A percentile compares a stretch with the other conserved stretches of the same genome.
Evolutionary conservation across 1,140 invertebrate species (phyloP).

Genomic region (Ceratina japonica): DNA sequence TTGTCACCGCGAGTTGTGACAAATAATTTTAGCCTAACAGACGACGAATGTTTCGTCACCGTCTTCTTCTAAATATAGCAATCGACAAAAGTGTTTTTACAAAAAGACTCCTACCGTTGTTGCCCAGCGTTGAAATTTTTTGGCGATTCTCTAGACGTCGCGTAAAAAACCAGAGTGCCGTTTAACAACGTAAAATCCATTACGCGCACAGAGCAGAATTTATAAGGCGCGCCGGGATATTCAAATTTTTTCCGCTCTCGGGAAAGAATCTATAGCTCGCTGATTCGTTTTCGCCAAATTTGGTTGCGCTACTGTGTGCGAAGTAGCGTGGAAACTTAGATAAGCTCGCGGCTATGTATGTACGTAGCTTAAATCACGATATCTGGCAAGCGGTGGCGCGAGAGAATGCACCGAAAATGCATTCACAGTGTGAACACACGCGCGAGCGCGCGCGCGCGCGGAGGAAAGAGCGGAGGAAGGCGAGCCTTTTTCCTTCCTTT

Average conservation of each 20-base stretch:
- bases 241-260: conserved; percentile 7
- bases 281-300: conserved; percentile 1
- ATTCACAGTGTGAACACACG: neutral
- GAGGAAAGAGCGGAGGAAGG: conserved; percentile 17
- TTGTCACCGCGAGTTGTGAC: conserved; percentile 59
- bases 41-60: conserved; percentile 25
- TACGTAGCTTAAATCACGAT: conserved; percentile 21
- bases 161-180: no score
- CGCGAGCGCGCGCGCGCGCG: conserved; percentile 2
- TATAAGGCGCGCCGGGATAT: neutral
- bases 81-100: neutral
- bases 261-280: neutral
- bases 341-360: conserved; percentile 3
- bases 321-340: conserved; percentile 27
- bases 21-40: conserved; percentile 57
- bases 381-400: conserved; percentile 1
- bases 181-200: no score
- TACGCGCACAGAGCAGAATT: neutral
- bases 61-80: neutral
- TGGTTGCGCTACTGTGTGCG: conserved; percentile 3
- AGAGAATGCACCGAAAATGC: conserved; percentile 31
- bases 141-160: no score
- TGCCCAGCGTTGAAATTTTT: no score
- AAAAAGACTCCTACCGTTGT: no score
- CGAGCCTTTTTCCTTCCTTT: conserved; percentile 1